A percentile compares a stretch with the other conserved stretches of the same genome.
Evolutionary conservation across 2,113 vertebrate genomes (phyloP).

Genomic region (Penelope pileata): DNA sequence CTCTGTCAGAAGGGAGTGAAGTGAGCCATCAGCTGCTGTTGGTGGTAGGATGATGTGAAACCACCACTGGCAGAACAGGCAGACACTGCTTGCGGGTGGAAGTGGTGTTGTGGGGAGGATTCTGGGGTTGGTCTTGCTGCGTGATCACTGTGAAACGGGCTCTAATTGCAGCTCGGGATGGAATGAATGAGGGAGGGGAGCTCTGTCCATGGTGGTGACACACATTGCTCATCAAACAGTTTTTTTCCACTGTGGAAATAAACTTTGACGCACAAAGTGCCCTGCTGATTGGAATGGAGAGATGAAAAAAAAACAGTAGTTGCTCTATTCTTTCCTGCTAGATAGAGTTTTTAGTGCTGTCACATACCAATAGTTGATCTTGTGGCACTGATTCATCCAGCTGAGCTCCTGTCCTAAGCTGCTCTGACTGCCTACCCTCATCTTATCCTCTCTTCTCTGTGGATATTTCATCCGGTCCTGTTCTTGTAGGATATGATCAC

Average conservation of each 20-base stretch:
- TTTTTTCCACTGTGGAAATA: neutral
- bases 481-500: neutral
- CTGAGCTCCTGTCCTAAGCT: neutral
- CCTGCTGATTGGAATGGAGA: neutral
- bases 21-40: neutral
- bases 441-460: neutral
- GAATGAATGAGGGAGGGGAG: neutral
- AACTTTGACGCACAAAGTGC: neutral
- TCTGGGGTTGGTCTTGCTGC: neutral
- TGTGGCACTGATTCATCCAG: neutral
- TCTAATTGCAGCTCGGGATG: neutral
- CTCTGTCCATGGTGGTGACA: neutral
- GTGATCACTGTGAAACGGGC: neutral
- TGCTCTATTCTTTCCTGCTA: neutral
- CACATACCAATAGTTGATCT: neutral
- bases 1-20: neutral
- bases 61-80: neutral
- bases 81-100: neutral
- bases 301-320: neutral
- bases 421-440: neutral
- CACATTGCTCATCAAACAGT: accelerated
- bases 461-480: neutral
- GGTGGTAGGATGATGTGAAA: neutral
- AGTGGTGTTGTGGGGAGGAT: neutral
- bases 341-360: neutral